Evolutionary conservation across 2,888 invertebrate genomes (phyloP), one percentile per base, ranked within the genome.

Genomic region (Harpagoxenus sublaevis): DNA sequence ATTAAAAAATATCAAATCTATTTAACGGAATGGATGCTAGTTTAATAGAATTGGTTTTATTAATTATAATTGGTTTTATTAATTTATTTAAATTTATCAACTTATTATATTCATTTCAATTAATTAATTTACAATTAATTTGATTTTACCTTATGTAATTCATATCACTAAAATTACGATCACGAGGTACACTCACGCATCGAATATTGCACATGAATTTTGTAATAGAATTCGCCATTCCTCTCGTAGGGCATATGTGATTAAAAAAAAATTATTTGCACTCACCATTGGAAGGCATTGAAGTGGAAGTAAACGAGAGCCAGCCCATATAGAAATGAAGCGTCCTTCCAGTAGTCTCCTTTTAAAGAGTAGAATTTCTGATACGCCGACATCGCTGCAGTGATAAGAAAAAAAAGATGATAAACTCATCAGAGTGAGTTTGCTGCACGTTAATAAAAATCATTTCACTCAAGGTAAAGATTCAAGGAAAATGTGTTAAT

Each of bases 271-370:
- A 60, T 55, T 79, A 9, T 60, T 48, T 39, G 82, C 60, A 97
- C 98, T 98, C 95, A 99, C 99, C 99, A 99, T 95, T 98, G 97
- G 95, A 98, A 99, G 55, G 98, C 98, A 94, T 99, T 98, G 96
- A 97, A 99, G 95, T 99, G 99, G 95, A 99, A 99, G 95, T 99
- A 99, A 86, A 99, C 98, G 65, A 99, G 96, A 1, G 99, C 99
- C 66, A 99, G 96, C 39, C 99, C 99, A 95, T 99, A 99, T 48
- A 99, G 96, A 94, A 99, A 99, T 18, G 97, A 96, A 1, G 98
- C 97, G 95, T 99, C 98, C 95, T 97, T 97, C 98, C 98, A 99
- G 93, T 98, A 97, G 88, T 97, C 97, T 10, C 96, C 96, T 93
- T 97, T 97, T 45, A 98, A 95, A 53, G 97, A 97, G 93, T 97